Evolutionary conservation across 2,888 invertebrate genomes (phyloP).

Genomic region (Kuschelorhynchus macadamiae): DNA sequence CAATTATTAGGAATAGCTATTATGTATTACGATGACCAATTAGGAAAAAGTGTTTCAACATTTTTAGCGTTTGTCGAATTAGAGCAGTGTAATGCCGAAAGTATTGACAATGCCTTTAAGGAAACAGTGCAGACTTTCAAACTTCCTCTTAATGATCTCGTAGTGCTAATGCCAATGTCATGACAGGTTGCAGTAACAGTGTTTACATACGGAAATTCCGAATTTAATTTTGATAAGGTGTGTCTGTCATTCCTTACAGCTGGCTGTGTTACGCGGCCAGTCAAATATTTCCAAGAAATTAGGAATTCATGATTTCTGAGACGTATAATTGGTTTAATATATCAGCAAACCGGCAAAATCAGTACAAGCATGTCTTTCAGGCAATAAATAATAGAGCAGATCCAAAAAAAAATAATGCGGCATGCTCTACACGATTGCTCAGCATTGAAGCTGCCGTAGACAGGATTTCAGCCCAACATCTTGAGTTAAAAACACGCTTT

Average conservation of each 20-base stretch:
- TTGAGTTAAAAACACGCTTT: constrained; percentile 56
- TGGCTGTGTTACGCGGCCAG: constrained; percentile 57
- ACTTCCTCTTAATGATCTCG: constrained; percentile 55
- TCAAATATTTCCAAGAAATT: constrained; percentile 57
- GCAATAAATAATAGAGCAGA: no score
- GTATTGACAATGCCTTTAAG: constrained; percentile 44
- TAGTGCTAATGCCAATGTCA: constrained; percentile 62
- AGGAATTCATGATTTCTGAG: constrained; percentile 52
- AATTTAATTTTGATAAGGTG: constrained; percentile 52
- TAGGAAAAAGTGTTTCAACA: constrained; percentile 50
- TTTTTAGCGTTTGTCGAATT: constrained; percentile 52
- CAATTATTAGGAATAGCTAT: constrained; percentile 50
- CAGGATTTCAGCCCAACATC: constrained; percentile 57
- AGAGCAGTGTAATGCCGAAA: constrained; percentile 46
- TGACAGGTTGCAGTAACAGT: constrained; percentile 62
- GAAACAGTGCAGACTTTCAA: constrained; percentile 35
- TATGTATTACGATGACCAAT: constrained; percentile 47
- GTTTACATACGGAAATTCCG: constrained; percentile 57
- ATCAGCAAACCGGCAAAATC: no score
- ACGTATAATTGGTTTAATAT: constrained; percentile 60
- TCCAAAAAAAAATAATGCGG: no score
- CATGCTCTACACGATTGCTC: constrained; percentile 31
- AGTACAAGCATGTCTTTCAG: no score
- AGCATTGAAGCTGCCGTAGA: constrained; percentile 57
- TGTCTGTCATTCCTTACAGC: constrained; percentile 62